Evolutionary conservation across 2,113 vertebrate species (phyloP).

Genomic region (Pogonocichla stellata): DNA sequence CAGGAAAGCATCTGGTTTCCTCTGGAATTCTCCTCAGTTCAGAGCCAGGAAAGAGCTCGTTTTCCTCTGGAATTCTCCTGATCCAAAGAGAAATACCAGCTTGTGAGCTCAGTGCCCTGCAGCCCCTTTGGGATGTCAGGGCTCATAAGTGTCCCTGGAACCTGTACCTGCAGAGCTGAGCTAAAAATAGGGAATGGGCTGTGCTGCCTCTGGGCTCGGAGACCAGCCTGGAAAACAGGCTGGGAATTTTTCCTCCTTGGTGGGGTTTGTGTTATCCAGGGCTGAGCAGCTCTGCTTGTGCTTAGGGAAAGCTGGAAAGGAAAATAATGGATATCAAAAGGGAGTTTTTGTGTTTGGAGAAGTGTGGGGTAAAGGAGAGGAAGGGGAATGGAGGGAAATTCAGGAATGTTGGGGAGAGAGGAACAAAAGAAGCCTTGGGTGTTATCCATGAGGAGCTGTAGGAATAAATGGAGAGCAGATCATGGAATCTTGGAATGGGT

Average conservation of each 20-base stretch:
- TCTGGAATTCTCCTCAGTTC: background rate
- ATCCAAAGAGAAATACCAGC: background rate
- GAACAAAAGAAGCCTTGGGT: background rate
- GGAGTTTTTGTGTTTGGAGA: background rate
- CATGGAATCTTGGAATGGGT: background rate
- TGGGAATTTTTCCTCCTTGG: background rate
- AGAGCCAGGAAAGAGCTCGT: background rate
- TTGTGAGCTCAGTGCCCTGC: background rate
- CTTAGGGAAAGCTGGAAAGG: background rate
- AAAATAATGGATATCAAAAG: accelerated
- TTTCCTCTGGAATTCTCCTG: background rate
- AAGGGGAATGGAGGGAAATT: background rate
- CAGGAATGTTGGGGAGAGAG: background rate
- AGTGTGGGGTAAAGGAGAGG: accelerated
- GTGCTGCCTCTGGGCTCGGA: background rate
- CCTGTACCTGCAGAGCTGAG: background rate
- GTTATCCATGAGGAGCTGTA: too few species aligned
- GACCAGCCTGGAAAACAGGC: background rate
- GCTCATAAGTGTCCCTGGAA: background rate
- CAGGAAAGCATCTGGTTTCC: too few species aligned
- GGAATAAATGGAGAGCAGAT: background rate
- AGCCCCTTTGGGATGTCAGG: background rate
- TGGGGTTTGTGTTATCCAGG: background rate
- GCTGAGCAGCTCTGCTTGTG: background rate
- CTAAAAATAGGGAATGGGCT: background rate